A percentile compares a stretch with the other conserved stretches of the same genome.
Conservation (phyloP, 2,888 invertebrate species). For the Mimumesa dahlbomi region DNA sequence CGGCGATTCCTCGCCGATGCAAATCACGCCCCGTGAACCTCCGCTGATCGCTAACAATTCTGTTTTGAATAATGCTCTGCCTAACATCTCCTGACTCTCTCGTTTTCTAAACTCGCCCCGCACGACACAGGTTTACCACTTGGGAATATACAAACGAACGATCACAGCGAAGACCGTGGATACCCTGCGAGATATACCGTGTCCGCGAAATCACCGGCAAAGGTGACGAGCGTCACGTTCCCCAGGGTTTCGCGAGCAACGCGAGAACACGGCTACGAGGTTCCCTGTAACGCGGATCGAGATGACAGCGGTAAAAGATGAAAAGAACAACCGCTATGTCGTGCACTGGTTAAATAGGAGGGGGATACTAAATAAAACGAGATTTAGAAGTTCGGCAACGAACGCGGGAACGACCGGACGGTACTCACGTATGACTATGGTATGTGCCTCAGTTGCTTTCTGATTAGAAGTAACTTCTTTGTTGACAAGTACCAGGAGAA, state of each 20-base stretch:
- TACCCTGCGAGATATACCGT: background rate
- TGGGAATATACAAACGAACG: too few relatives aligned
- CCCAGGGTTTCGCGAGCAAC: too few relatives aligned
- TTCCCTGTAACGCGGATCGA: constrained; percentile 10
- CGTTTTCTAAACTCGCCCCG: too few relatives aligned
- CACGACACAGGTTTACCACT: too few relatives aligned
- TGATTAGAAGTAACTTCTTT: constrained; percentile 65
- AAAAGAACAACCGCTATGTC: constrained; percentile 54
- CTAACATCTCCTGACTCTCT: too few relatives aligned
- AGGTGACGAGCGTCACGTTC: too few relatives aligned
- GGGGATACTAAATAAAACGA: constrained; percentile 27
- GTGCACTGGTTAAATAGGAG: constrained; percentile 25
- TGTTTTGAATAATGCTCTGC: too few relatives aligned
- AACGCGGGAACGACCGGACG: background rate
- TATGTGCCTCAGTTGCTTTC: constrained; percentile 39
- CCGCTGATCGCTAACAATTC: too few relatives aligned
- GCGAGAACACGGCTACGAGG: too few relatives aligned
- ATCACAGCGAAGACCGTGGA: background rate
- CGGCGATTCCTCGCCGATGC: too few relatives aligned
- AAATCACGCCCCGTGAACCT: too few relatives aligned
- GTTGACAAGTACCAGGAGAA: constrained; percentile 70
- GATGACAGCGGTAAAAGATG: constrained; percentile 59
- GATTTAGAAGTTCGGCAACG: background rate
- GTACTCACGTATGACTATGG: constrained; percentile 47
- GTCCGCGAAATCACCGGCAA: background rate